Base-by-base conservation (phyloP, 1,140 invertebrate species). In the Lepidurus couesii region DNA sequence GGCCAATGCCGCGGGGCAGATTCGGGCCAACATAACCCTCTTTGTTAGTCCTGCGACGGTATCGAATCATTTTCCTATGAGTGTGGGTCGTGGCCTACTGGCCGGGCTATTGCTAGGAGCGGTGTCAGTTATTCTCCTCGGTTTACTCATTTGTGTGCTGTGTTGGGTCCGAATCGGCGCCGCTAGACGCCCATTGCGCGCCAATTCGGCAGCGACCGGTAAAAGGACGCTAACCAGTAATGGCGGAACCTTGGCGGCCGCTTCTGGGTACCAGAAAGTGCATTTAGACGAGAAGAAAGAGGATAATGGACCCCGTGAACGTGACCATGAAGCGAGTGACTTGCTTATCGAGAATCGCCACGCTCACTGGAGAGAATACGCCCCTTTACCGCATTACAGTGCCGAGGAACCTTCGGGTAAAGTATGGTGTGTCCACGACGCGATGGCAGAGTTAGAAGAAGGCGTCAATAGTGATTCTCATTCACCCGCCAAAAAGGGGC, bases 1-100 rank as follows among this genome's bases (percentile, higher is more conserved):
- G 4, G 10, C 76, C 9, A 80, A 80, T 45, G 47, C 73, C n/a
- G 79, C 75, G 5, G 79, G 76, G 8, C 44, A 42, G 45, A 34
- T 74, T 9, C 73, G 73, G 53, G 65, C 76, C 13, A 78, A 80
- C 43, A 75, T 80, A 26, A 77, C 76, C 9, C 13, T 65, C 6
- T 65, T 65, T 21, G 21, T 65, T 11, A 65, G 53, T 16, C 53
- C 53, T 16, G 53, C 53, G 16, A 13, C 53, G 8, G 16, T 65
- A 10, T 21, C 53, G 6, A 65, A 21, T 16, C 53, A 65, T 21
- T 65, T 65, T 65, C 53, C 53, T 65, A 21, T 21, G 6, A 65
- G 53, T 65, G 53, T 65, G 6, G 53, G 53, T 7, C 16, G 53
- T n/a, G 53, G 53, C 16, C 21, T 65, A 21, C 21, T 65, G 21